These are phyloP conservation scores for Acanthosepion lycidas DNA, from an alignment of 2,888 invertebrate species.

Conservation along the genomic window DNA sequence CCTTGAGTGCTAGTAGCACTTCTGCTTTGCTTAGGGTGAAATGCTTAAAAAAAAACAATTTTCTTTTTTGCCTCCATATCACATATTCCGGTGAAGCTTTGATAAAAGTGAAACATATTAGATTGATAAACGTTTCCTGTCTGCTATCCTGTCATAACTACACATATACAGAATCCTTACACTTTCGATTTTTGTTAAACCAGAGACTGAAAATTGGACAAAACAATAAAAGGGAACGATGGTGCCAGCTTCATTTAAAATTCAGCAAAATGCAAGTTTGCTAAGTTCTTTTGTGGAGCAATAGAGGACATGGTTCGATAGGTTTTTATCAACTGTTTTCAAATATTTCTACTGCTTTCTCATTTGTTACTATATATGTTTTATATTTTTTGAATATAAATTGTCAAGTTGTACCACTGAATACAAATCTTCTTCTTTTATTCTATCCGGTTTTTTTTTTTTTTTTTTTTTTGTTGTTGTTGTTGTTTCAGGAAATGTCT, in stretches of 20 bases:
- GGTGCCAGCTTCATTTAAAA: background rate
- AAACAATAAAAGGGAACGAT: background rate
- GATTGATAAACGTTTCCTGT: too few species aligned
- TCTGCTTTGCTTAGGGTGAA: too few species aligned
- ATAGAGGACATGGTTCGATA: background rate
- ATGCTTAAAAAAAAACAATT: too few species aligned
- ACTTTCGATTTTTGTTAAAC: background rate
- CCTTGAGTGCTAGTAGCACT: too few species aligned
- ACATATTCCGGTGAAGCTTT: too few species aligned
- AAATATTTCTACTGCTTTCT: background rate
- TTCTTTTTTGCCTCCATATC: too few species aligned
- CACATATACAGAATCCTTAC: background rate
- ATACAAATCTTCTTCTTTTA: background rate
- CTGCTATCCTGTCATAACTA: background rate
- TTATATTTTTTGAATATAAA: constrained; percentile 11
- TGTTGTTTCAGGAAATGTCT: too few species aligned
- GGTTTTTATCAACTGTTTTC: background rate
- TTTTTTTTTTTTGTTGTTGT: too few species aligned
- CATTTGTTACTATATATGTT: constrained; percentile 24
- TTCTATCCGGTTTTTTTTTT: too few species aligned
- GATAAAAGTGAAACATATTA: too few species aligned
- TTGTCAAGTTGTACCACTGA: constrained; percentile 17
- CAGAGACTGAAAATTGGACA: background rate
- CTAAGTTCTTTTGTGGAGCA: background rate
- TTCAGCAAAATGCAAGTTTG: background rate